Evolutionary conservation across 2,797 vertebrate genomes (phyloP).

Genomic region (Selene dorsalis): DNA sequence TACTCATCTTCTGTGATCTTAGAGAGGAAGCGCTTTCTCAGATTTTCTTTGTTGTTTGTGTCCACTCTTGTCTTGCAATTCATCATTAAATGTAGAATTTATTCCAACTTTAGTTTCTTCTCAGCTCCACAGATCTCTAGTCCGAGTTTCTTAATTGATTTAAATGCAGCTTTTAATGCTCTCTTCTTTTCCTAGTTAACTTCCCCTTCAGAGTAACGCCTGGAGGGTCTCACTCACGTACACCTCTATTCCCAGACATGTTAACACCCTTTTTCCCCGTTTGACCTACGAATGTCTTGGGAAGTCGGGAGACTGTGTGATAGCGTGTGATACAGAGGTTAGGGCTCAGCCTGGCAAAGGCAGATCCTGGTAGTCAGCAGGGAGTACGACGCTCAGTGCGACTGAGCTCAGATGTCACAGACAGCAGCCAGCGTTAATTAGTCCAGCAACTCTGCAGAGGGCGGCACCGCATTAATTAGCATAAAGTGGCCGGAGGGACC

Average conservation of each 20-base stretch:
- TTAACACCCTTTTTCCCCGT: conserved; percentile 37
- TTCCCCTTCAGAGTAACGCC: conserved; percentile 30
- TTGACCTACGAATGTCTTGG: conserved; percentile 51
- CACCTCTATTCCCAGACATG: conserved; percentile 35
- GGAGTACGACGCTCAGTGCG: conserved; percentile 50
- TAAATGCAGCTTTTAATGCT: background rate
- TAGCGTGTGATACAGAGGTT: conserved; percentile 36
- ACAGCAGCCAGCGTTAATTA: conserved; percentile 80
- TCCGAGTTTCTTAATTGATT: background rate
- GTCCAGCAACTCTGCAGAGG: conserved; percentile 81
- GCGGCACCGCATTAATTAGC: conserved; percentile 83
- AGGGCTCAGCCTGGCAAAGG: conserved; percentile 27
- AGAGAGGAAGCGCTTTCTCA: conserved; percentile 22
- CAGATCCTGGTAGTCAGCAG: conserved; percentile 49
- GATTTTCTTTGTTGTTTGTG: conserved; percentile 2
- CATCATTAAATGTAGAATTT: conserved; percentile 23
- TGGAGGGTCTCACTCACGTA: conserved; percentile 23
- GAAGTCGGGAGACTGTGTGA: conserved; percentile 24
- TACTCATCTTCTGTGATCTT: conserved; percentile 16
- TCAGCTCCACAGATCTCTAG: background rate
- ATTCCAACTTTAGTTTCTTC: conserved; percentile 14
- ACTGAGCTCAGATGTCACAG: conserved; percentile 75
- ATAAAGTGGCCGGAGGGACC: conserved; percentile 81
- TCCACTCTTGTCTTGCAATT: conserved; percentile 1
- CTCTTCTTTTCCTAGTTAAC: conserved; percentile 6